Evolutionary conservation across 2,888 invertebrate genomes (phyloP), one percentile per base, ranked within the genome.

Genomic region (Scaptomyza caliginosa): DNA sequence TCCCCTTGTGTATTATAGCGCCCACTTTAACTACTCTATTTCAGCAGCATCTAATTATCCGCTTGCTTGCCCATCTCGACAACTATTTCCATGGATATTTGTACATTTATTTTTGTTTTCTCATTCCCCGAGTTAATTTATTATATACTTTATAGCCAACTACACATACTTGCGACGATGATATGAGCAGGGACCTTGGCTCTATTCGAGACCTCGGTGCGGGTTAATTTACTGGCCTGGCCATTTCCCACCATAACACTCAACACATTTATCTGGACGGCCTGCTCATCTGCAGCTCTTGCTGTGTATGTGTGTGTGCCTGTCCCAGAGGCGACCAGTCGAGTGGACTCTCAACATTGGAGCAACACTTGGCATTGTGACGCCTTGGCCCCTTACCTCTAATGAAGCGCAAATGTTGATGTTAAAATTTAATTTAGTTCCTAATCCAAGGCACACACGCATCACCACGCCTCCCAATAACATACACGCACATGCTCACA

Each of bases 321-420:
- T 77, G 55, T 79, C 82, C 79, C 80, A 85, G 36, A 58, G 73
- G 79, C 67, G 28, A 49, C 34, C 71, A 69, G 62, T 85, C 83
- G 71, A 78, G 76, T 73, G 65, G 76, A 40, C 77, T 58, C 71
- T 76, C 74, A 71, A 63, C 73, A 58, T 59, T 58, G 60, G 38
- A 75, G 84, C 74, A 74, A 84, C 77, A 72, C 77, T 79, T 77
- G 74, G 68, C 74, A 71, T 52, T 69, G 70, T 39, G 39, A 52
- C 28, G 67, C 32, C 48, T 52, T 11, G 43, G 59, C 58, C 67
- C 67, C 76, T 71, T 65, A 54, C 60, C 79, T 79, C 83, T 82
- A 85, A 85, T 82, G 86, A 85, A 85, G 86, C 81, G 69, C 83
- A 82, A 82, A 82, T 82, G 81, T 79, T 82, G 86, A 79, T 85